Conservation (phyloP, 2,797 vertebrate genomes). For the Gorsachius magnificus region DNA sequence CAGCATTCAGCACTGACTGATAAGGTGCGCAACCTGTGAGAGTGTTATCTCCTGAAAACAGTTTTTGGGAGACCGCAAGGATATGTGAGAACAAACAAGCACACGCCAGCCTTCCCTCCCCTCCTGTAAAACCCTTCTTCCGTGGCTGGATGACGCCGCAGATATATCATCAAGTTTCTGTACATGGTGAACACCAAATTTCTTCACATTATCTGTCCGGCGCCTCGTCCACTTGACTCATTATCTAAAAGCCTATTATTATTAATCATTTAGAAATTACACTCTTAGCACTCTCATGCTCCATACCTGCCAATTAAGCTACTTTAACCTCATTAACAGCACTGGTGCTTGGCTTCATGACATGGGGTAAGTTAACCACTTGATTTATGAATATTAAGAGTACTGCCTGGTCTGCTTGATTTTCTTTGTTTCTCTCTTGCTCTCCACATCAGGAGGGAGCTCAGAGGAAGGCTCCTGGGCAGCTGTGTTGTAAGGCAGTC, state of each 20-base stretch:
- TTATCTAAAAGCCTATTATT: constrained; percentile 58
- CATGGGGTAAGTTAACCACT: constrained; percentile 26
- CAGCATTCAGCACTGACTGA: not conserved
- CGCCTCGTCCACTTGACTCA: constrained; percentile 22
- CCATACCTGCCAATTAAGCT: constrained; percentile 48
- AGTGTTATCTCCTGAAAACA: not conserved
- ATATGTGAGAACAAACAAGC: not conserved
- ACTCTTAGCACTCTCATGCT: constrained; percentile 16
- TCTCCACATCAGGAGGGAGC: not conserved
- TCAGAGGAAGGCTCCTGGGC: not conserved
- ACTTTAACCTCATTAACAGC: constrained; percentile 55
- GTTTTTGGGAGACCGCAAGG: not conserved
- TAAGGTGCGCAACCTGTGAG: not conserved
- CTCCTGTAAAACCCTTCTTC: not conserved
- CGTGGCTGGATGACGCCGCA: not conserved
- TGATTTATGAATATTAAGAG: constrained; percentile 43
- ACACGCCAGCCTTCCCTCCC: not conserved
- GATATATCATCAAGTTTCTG: not conserved
- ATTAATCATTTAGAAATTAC: constrained; percentile 54
- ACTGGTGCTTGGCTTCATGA: constrained; percentile 33
- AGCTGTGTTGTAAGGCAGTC: constrained; percentile 12
- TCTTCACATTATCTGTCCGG: constrained; percentile 3
- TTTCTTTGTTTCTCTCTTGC: not conserved
- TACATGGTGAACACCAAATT: not conserved
- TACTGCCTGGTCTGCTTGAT: not conserved